Percentiles rank a stretch among this genome's conserved stretches.
Evolutionary conservation across 2,113 vertebrate genomes (phyloP).

Genomic region (Cryptomyrus ogoouensis): DNA sequence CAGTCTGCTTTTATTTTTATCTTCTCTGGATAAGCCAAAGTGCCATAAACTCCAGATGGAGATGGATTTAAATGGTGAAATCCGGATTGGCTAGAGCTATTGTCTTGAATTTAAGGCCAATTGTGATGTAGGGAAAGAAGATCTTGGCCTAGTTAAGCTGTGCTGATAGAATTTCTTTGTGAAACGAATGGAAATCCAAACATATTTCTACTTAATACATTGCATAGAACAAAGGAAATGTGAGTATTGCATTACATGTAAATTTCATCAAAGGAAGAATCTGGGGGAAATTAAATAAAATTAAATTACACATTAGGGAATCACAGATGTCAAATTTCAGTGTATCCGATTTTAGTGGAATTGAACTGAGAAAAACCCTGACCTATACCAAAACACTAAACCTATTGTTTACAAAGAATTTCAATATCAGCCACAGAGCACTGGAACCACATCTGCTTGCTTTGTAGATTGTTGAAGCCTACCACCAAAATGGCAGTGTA

Average conservation of each 20-base stretch:
- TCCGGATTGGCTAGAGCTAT: conserved; percentile 33
- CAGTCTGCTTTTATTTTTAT: neutral
- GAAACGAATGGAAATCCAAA: neutral
- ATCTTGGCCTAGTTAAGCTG: neutral
- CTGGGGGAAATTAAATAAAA: neutral
- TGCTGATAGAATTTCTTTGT: neutral
- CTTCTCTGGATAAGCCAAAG: neutral
- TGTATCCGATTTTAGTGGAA: neutral
- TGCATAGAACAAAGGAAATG: neutral
- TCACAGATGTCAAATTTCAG: conserved; percentile 18
- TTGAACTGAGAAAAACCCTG: neutral
- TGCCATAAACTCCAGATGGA: conserved; percentile 25
- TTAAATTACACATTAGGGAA: conserved; percentile 10
- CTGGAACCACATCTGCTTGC: neutral
- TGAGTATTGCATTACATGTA: neutral
- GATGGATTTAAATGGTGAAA: conserved; percentile 27
- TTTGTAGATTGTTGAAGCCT: neutral
- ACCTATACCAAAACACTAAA: neutral
- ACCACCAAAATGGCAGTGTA: neutral
- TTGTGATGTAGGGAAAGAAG: neutral
- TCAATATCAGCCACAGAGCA: neutral
- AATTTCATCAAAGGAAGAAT: conserved; percentile 7
- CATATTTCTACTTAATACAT: neutral
- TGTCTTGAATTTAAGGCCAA: neutral
- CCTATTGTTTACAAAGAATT: neutral